Base-by-base conservation (phyloP, 2,888 invertebrate genomes). In the Platypus cylindrus region DNA sequence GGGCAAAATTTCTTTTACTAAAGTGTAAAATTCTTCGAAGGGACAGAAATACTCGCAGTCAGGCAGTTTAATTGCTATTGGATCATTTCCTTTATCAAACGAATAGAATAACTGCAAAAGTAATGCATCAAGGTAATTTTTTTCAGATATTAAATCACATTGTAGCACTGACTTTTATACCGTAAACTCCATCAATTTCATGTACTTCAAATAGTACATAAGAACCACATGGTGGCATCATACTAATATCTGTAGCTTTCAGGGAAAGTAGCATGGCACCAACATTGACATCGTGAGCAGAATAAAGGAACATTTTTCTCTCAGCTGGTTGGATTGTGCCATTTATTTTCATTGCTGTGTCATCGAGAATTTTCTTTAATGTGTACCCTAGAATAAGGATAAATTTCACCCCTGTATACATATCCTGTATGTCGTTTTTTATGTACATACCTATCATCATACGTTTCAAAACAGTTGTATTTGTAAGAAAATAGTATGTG, bases 91-190 rank as follows among this genome's bases (percentile, higher is more conserved):
- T n/a, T 37, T 34, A 32, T 50, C 50, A 34, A 50, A 46, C 37
- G 51, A 45, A 36, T 52, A 52, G 25, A 39, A 48, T 7, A 51
- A 23, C n/a, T n/a, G n/a, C n/a, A n/a, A n/a, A n/a, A n/a, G n/a
- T n/a, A n/a, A n/a, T n/a, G n/a, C n/a, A n/a, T n/a, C n/a, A n/a
- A n/a, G n/a, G n/a, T n/a, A n/a, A n/a, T n/a, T n/a, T n/a, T n/a
- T n/a, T n/a, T n/a, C n/a, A n/a, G n/a, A n/a, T n/a, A n/a, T n/a
- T n/a, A n/a, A n/a, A n/a, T n/a, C n/a, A n/a, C n/a, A n/a, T n/a
- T n/a, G n/a, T n/a, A n/a, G n/a, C 11, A 9, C 18, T 37, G 39
- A 47, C 48, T 34, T 47, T 44, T 23, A 47, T 32, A n/a, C 46
- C 45, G 34, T 41, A 38, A 11, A 39, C 26, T 2, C 30, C 29